Percentiles rank a stretch among this genome's conserved stretches.
phyloP scores from a whole-genome alignment of 2,113 vertebrate genomes.

The Melanocharis versteri region DNA sequence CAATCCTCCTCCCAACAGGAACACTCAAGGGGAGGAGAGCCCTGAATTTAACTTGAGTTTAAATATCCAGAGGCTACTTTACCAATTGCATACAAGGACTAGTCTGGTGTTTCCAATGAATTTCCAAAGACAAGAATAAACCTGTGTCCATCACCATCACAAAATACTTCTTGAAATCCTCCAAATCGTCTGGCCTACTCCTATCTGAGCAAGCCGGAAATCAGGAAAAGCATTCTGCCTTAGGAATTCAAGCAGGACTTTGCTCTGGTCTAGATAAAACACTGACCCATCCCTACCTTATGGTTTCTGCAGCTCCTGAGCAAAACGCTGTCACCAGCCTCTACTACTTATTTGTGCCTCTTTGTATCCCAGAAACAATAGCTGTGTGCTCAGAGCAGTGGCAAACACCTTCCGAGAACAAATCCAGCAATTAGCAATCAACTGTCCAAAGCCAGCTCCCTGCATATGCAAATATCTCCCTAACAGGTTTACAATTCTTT shows the following conservation, averaged over 20 bases:
- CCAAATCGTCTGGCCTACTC: not conserved
- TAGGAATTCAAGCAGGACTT: not conserved
- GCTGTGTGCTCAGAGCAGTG: not conserved
- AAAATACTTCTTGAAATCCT: not conserved
- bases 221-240: not conserved
- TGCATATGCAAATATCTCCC: conserved; percentile 12
- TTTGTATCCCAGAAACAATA: not conserved
- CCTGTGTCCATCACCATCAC: not conserved
- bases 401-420: conserved; percentile 6
- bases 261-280: not conserved
- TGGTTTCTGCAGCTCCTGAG: not conserved
- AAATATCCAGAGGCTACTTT: not conserved
- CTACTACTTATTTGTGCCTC: not conserved
- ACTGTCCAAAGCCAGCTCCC: not conserved
- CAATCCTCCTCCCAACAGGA: not conserved
- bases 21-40: not conserved
- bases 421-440: not conserved
- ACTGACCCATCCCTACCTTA: not conserved
- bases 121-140: not conserved
- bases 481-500: conserved; percentile 6
- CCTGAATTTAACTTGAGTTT: not conserved
- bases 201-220: not conserved
- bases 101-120: not conserved
- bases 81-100: not conserved
- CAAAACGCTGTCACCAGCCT: not conserved